phyloP scores from a whole-genome alignment of 2,113 vertebrate genomes.

The Furnarius figulus region DNA sequence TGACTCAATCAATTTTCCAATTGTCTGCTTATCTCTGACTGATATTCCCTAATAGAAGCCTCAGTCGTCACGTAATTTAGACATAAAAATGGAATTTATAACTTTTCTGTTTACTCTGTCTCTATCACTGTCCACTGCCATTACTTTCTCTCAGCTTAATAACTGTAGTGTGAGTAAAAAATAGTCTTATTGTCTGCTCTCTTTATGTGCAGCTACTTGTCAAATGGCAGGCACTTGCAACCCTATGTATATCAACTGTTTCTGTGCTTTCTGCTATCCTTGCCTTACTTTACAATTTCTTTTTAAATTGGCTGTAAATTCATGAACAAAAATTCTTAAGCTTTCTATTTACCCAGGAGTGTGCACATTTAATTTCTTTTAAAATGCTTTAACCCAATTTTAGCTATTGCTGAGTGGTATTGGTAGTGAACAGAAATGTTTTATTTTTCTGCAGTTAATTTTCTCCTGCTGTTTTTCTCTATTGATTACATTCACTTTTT shows the following conservation, averaged over 20 bases:
- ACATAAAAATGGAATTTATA: conserved; percentile 12
- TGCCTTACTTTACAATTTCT: neutral
- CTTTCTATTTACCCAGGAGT: neutral
- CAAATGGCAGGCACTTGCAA: neutral
- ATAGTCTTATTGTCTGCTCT: neutral
- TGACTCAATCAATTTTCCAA: neutral
- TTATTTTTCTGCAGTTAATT: neutral
- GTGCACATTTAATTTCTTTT: neutral
- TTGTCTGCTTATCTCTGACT: neutral
- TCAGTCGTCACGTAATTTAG: neutral
- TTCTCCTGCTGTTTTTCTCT: neutral
- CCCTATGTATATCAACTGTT: neutral
- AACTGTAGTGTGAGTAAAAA: neutral
- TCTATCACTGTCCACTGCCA: neutral
- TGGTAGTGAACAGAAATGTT: neutral
- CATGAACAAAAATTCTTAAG: neutral
- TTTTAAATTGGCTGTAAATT: neutral
- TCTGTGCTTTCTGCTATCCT: neutral
- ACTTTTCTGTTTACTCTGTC: neutral
- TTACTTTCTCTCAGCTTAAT: neutral
- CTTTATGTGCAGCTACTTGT: neutral
- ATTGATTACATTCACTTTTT: neutral
- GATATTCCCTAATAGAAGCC: neutral
- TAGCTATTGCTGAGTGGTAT: neutral
- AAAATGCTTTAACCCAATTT: neutral